Evolutionary conservation across 1,140 invertebrate genomes (phyloP), one percentile per base, ranked within the genome.

Genomic region (Euborellia annulipes): DNA sequence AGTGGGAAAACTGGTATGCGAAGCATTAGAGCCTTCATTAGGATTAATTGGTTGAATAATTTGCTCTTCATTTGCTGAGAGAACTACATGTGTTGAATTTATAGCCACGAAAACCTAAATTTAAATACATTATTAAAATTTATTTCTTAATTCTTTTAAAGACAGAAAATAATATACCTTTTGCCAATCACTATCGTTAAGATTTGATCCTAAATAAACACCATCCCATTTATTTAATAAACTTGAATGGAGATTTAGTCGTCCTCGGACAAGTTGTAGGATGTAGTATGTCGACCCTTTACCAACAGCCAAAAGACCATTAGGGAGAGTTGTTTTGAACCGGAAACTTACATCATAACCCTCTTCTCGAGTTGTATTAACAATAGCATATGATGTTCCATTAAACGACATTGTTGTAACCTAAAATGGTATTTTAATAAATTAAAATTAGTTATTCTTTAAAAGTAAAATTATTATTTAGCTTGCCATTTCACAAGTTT

Each of bases 111-210:
- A 86, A 8, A 85, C 73, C 70, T 73, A 52, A 21, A 40, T 41
- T 37, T 3, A 50, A 45, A 45, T 21, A 38, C n/a, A 38, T 38
- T 16, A 14, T 7, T 38, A 38, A 39, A 34, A 38, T 38, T 38
- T 13, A 17, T 17, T 4, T 18, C 13, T 34, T 11, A 34, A 34
- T 34, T 34, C n/a, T 34, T 34, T 34, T 34, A 13, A 46, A 48
- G 40, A 27, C 7, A 14, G 40, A 19, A 14, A 19, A 49, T 34
- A 22, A 45, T 53, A 49, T 49, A 79, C 82, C 56, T 83, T 82
- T 54, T 91, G 85, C 87, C 87, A 92, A 27, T 76, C 73, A 45
- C 82, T 83, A 57, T 90, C 78, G 56, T 91, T 90, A 9, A 91
- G 65, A 51, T 76, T 74, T 16, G 78, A 77, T 0, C 82, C 85